Evolutionary conservation across 2,113 vertebrate species (phyloP).

Genomic region (Triplophysa siluroides): DNA sequence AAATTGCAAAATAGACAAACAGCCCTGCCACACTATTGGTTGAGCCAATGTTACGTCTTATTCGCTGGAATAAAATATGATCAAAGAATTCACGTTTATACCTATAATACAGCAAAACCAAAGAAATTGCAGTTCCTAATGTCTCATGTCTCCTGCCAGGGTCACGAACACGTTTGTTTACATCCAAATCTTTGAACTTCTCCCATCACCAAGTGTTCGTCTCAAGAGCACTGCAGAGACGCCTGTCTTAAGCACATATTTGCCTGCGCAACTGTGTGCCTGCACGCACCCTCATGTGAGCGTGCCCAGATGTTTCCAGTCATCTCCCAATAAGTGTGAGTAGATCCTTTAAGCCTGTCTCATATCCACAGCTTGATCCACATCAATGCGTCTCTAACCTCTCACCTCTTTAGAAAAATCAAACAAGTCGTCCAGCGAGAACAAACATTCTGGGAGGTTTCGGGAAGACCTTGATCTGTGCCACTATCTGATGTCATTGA

Average conservation of each 20-base stretch:
- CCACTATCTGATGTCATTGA: slow-evolving; percentile 61
- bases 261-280: slow-evolving; percentile 48
- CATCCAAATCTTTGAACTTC: slow-evolving; percentile 49
- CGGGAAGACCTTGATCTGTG: slow-evolving; percentile 50
- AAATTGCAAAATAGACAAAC: not conserved
- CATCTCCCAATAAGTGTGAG: slow-evolving; percentile 71
- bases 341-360: slow-evolving; percentile 68
- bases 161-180: not conserved
- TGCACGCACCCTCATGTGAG: slow-evolving; percentile 49
- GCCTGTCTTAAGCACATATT: slow-evolving; percentile 42
- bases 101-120: not conserved
- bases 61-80: not conserved
- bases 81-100: too few species aligned
- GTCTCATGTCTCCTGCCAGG: not conserved
- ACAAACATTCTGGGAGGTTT: slow-evolving; percentile 37
- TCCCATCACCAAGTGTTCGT: slow-evolving; percentile 52
- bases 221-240: slow-evolving; percentile 55
- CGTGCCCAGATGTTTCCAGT: slow-evolving; percentile 75
- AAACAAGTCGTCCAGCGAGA: slow-evolving; percentile 51
- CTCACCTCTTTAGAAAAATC: slow-evolving; percentile 58
- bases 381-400: slow-evolving; percentile 64
- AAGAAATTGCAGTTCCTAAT: not conserved
- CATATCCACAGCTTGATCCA: slow-evolving; percentile 64
- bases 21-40: not conserved
- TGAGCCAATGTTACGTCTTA: not conserved